A percentile compares a stretch with the other conserved stretches of the same genome.
Conservation (phyloP, 2,888 invertebrate genomes). For the Byasa hedistus region DNA sequence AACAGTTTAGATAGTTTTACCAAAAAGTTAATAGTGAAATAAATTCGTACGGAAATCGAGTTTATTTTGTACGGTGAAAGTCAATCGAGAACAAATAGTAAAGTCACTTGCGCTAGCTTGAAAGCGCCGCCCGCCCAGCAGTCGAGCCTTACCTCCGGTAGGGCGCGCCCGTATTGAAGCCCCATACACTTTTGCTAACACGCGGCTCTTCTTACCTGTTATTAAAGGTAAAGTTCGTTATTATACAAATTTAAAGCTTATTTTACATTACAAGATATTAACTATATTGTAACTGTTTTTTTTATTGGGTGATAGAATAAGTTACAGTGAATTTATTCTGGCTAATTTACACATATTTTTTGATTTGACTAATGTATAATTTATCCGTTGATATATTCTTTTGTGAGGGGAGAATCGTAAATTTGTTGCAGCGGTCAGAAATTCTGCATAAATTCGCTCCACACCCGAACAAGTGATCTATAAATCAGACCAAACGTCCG, state of each 20-base stretch:
- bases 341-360: no score
- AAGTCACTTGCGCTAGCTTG: slow-evolving; percentile 3
- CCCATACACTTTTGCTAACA: slow-evolving; percentile 22
- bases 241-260: not conserved
- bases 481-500: slow-evolving; percentile 26
- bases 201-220: slow-evolving; percentile 35
- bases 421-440: slow-evolving; percentile 3
- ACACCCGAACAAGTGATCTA: slow-evolving; percentile 19
- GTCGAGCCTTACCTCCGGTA: slow-evolving; percentile 47
- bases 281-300: not conserved
- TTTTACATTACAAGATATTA: no score
- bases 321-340: not conserved
- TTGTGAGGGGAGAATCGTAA: not conserved
- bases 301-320: not conserved
- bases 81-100: slow-evolving; percentile 18
- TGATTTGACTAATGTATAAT: not conserved
- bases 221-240: slow-evolving; percentile 17
- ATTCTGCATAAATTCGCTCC: slow-evolving; percentile 15
- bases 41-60: no score
- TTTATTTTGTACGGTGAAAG: not conserved
- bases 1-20: no score
- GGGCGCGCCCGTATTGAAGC: slow-evolving; percentile 47
- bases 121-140: slow-evolving; percentile 54
- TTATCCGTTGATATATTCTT: not conserved
- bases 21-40: not conserved